Percentiles rank a stretch among this genome's conserved stretches.
Conservation (phyloP, 2,113 vertebrate genomes). For the Thomomys bottae region DNA sequence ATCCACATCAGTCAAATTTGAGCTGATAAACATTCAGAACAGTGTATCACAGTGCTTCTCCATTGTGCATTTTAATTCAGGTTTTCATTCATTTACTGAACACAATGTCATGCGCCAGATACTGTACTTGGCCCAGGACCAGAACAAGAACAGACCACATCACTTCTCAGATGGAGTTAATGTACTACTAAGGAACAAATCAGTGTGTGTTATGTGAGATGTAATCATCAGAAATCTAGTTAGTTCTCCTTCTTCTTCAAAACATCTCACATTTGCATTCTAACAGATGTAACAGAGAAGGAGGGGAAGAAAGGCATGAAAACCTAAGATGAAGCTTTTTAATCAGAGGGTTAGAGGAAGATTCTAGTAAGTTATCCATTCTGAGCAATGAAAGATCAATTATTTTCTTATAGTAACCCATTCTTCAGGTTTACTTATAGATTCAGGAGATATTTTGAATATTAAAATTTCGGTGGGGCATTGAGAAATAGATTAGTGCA, state of each 20-base stretch:
- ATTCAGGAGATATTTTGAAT: slow-evolving; percentile 21
- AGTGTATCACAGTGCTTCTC: neutral
- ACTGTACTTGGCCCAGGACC: neutral
- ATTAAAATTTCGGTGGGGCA: neutral
- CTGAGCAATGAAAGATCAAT: neutral
- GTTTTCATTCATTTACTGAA: neutral
- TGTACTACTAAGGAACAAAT: neutral
- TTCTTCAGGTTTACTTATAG: neutral
- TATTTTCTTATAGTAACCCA: neutral
- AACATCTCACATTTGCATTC: slow-evolving; percentile 14
- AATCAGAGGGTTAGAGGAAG: neutral
- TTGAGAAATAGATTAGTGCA: neutral
- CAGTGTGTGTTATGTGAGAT: neutral
- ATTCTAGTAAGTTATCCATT: neutral
- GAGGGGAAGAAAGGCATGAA: neutral
- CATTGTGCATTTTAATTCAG: neutral
- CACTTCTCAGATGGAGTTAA: neutral
- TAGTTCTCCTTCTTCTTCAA: slow-evolving; percentile 14
- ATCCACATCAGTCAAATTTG: neutral
- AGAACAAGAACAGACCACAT: neutral
- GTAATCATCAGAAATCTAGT: neutral
- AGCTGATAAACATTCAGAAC: neutral
- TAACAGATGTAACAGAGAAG: neutral
- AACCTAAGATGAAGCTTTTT: neutral
- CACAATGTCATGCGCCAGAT: neutral